phyloP scores from a whole-genome alignment of 2,888 invertebrate species.

The Cordilura impudica region DNA sequence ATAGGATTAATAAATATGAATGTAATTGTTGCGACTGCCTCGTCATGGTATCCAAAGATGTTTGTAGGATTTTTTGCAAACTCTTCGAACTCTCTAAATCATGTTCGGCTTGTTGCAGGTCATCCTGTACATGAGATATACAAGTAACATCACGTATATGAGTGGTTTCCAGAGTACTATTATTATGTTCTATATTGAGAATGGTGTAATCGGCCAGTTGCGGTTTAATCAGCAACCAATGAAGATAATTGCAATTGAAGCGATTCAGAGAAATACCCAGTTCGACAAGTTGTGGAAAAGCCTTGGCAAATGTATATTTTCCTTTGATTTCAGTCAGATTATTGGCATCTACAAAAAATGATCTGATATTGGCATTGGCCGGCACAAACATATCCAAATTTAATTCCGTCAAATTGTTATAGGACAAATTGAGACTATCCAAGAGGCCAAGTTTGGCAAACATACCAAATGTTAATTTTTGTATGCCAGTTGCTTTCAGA shows the following conservation, averaged over 20 bases:
- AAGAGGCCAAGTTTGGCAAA: slow-evolving; percentile 76
- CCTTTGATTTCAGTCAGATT: slow-evolving; percentile 73
- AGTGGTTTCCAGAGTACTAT: slow-evolving; percentile 69
- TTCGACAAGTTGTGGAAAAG: slow-evolving; percentile 72
- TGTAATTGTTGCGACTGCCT: slow-evolving; percentile 71
- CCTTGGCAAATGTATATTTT: slow-evolving; percentile 70
- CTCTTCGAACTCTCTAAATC: slow-evolving; percentile 48
- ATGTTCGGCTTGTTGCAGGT: slow-evolving; percentile 37
- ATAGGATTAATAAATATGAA: slow-evolving; percentile 70
- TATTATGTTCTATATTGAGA: slow-evolving; percentile 74
- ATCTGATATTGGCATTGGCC: slow-evolving; percentile 72
- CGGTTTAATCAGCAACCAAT: slow-evolving; percentile 73
- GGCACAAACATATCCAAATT: slow-evolving; percentile 76
- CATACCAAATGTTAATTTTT: slow-evolving; percentile 74
- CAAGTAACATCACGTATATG: slow-evolving; percentile 76
- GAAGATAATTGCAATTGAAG: slow-evolving; percentile 76
- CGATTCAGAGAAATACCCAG: slow-evolving; percentile 74
- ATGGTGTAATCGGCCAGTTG: slow-evolving; percentile 69
- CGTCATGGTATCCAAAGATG: slow-evolving; percentile 68
- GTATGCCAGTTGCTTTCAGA: slow-evolving; percentile 71
- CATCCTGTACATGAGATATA: slow-evolving; percentile 63
- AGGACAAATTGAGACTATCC: slow-evolving; percentile 79
- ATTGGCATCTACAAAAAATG: slow-evolving; percentile 75
- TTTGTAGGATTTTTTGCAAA: slow-evolving; percentile 64
- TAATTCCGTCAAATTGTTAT: slow-evolving; percentile 79